A percentile compares a stretch with the other conserved stretches of the same genome.
These are phyloP conservation scores for Euplagia quadripunctaria DNA, from an alignment of 2,888 invertebrate species.

Conservation along the genomic window DNA sequence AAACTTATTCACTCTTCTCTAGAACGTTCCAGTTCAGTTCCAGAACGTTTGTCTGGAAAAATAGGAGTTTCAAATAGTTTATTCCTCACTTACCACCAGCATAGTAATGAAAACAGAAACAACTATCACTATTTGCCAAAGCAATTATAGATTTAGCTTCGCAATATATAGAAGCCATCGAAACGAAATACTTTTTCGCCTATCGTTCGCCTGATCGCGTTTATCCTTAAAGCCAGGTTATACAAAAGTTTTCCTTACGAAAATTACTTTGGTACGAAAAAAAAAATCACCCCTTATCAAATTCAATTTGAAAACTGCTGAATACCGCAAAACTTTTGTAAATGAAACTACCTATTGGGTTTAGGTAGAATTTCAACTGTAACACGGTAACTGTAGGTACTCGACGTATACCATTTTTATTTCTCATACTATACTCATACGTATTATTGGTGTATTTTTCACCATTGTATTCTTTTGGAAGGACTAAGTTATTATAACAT, in stretches of 20 bases:
- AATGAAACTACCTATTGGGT: conserved; percentile 59
- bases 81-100: no score
- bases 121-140: no score
- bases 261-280: conserved; percentile 63
- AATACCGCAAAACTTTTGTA: conserved; percentile 60
- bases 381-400: no score
- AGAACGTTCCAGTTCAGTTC: no score
- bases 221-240: conserved; percentile 63
- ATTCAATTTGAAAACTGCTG: conserved; percentile 66
- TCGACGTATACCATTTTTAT: conserved; percentile 27
- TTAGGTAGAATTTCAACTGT: conserved; percentile 51
- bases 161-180: conserved; percentile 35
- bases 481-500: background rate
- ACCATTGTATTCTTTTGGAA: background rate
- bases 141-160: conserved; percentile 16
- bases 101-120: no score
- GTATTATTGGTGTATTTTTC: background rate
- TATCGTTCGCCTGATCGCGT: conserved; percentile 59
- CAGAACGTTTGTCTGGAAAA: no score
- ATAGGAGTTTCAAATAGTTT: no score
- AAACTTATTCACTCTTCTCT: no score
- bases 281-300: conserved; percentile 70
- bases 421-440: conserved; percentile 14
- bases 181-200: conserved; percentile 55
- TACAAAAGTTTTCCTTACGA: conserved; percentile 59